Evolutionary conservation across 2,888 invertebrate genomes (phyloP).

Genomic region (Conus canariensis): DNA sequence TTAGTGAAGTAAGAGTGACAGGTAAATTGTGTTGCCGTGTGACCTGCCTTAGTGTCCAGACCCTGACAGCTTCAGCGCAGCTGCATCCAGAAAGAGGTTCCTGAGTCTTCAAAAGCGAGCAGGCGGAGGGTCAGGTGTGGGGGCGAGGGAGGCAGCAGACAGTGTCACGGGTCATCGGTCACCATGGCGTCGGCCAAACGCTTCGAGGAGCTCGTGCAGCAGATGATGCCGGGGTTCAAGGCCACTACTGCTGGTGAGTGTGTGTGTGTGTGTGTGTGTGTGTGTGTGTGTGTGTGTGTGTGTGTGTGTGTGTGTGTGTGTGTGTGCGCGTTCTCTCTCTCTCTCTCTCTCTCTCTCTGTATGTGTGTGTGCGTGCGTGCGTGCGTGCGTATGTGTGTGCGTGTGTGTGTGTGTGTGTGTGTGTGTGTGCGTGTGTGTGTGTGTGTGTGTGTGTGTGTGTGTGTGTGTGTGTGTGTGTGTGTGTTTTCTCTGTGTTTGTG

Average conservation of each 20-base stretch:
- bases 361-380: not conserved
- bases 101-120: no score
- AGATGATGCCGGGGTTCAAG: slow-evolving; percentile 27
- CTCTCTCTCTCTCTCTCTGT: not conserved
- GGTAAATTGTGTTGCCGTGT: no score
- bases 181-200: slow-evolving; percentile 18
- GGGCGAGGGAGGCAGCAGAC: no score
- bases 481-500: no score
- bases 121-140: no score
- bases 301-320: not conserved
- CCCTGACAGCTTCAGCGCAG: no score
- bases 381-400: not conserved
- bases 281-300: slow-evolving; percentile 12
- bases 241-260: slow-evolving; percentile 11
- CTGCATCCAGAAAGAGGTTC: no score
- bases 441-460: not conserved
- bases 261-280: slow-evolving; percentile 9
- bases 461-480: not conserved
- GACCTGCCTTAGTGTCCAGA: no score
- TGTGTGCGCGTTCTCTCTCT: not conserved
- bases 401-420: not conserved
- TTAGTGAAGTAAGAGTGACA: no score
- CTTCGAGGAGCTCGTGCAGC: slow-evolving; percentile 11
- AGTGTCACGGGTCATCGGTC: not conserved
- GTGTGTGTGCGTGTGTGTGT: no score